Evolutionary conservation across 2,797 vertebrate species (phyloP), one percentile per base, ranked within the genome.

Genomic region (Sebastes steindachneri): DNA sequence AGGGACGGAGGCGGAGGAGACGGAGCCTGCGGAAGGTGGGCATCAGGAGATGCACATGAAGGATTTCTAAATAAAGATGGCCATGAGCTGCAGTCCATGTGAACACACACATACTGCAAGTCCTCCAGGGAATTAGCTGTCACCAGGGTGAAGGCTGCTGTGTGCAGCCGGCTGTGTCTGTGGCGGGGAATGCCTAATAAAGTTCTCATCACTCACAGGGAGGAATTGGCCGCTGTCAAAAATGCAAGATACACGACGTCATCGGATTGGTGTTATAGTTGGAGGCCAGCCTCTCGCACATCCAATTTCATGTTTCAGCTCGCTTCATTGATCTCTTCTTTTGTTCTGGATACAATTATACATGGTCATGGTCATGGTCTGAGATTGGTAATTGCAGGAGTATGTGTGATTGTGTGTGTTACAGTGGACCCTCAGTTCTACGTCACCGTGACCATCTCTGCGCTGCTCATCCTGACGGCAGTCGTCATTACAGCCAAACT

Each of bases 361-460:
- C 68, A 80, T 25, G 63, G 55, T 77, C 70, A 73, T 25, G 63
- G 55, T 79, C 70, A 85, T 60, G 41, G 76, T 83, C 37, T 79
- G 71, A 86, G 53, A 83, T 81, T 7, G 68, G 75, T 90, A 89
- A 88, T 45, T 60, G 28, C 65, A 63, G 78, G 51, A 51, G 71
- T 89, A 75, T 88, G 64, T 90, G 73, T 89, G 57, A 89, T 75
- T 92, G 84, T 93, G 85, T 93, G 73, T 94, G 73, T 93, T 94
- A 79, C 92, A 96, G 96, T 96, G 90, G 96, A 96, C 91, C 96
- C 96, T 90, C 96, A 96, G 94, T 96, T 96, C 94, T 96, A 96
- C 84, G 96, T 96, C 91, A 96, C 96, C 55, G 95, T 96, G 93
- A 96, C 95, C 86, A 96, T 96, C 92, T 96, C 96, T 26, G 95